phyloP scores from a whole-genome alignment of 2,888 invertebrate species.

The Lissonota sp. region DNA sequence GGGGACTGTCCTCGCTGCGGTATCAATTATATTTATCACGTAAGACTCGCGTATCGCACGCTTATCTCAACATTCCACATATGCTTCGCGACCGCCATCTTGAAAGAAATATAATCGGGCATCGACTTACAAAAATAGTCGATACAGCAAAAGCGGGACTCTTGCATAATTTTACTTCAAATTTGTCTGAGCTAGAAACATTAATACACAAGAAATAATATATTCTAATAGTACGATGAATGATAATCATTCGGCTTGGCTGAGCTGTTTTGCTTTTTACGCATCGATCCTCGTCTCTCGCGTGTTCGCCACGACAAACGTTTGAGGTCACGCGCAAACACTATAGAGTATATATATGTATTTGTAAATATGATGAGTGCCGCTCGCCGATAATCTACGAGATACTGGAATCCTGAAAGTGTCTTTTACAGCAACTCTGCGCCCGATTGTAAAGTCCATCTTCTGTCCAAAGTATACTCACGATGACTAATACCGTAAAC shows the following conservation, averaged over 20 bases:
- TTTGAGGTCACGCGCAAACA: slow-evolving; percentile 5
- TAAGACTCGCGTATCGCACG: slow-evolving; percentile 11
- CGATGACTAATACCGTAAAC: too few species aligned
- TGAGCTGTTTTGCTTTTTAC: not conserved
- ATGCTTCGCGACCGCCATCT: slow-evolving; percentile 51
- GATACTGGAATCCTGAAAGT: too few species aligned
- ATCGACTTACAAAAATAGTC: slow-evolving; percentile 31
- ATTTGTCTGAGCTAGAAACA: not conserved
- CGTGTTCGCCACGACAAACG: slow-evolving; percentile 37
- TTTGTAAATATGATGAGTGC: too few species aligned
- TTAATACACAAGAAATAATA: not conserved
- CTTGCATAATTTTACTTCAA: not conserved
- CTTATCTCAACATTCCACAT: slow-evolving; percentile 38
- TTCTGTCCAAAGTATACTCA: too few species aligned
- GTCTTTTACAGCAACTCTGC: too few species aligned
- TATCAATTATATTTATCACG: slow-evolving; percentile 15
- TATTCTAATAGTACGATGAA: not conserved
- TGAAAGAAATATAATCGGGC: slow-evolving; percentile 50
- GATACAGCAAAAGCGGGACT: not conserved
- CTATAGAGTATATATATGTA: too few species aligned
- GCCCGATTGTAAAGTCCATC: too few species aligned
- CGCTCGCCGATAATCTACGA: too few species aligned
- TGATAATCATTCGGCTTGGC: not conserved
- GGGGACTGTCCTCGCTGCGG: not conserved
- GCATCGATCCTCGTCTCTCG: slow-evolving; percentile 22